phyloP scores from a whole-genome alignment of 2,888 invertebrate genomes.

The Microplitis deprimator region DNA sequence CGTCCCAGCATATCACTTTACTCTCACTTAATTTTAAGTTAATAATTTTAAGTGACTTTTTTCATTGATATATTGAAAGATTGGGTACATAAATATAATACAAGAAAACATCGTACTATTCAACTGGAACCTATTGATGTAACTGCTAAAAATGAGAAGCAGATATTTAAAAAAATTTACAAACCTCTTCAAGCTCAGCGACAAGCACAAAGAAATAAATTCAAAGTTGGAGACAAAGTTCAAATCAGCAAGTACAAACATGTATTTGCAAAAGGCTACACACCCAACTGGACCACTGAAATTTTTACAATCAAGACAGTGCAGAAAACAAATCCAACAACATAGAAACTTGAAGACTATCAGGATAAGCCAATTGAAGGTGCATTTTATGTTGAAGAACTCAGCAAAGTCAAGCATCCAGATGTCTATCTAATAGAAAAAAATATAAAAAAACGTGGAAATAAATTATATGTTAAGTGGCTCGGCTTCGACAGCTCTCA shows the following conservation, averaged over 20 bases:
- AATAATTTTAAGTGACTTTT: too few relatives aligned
- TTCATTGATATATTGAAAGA: too few relatives aligned
- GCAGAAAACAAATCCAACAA: slow-evolving; percentile 58
- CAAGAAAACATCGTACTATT: too few relatives aligned
- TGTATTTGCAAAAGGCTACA: slow-evolving; percentile 49
- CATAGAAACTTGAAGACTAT: slow-evolving; percentile 59
- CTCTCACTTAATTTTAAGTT: too few relatives aligned
- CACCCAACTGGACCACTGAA: slow-evolving; percentile 62
- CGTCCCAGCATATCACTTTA: too few relatives aligned
- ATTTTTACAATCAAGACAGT: slow-evolving; percentile 60
- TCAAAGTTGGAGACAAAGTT: slow-evolving; percentile 59
- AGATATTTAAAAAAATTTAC: too few relatives aligned
- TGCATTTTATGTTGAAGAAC: slow-evolving; percentile 40
- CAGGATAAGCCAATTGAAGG: slow-evolving; percentile 54
- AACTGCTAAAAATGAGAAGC: too few relatives aligned
- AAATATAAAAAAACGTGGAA: slow-evolving; percentile 33
- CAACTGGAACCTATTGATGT: too few relatives aligned
- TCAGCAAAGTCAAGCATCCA: slow-evolving; percentile 32
- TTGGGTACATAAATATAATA: too few relatives aligned
- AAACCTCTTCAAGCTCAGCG: background rate
- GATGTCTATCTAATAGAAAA: slow-evolving; percentile 44
- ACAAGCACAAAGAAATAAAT: slow-evolving; percentile 30
- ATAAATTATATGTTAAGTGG: slow-evolving; percentile 36
- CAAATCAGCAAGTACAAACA: slow-evolving; percentile 60
- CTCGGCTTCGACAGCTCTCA: slow-evolving; percentile 38